Evolutionary conservation across 1,140 invertebrate species (phyloP), one percentile per base, ranked within the genome.

Genomic region (Gonioctena quinquepunctata): DNA sequence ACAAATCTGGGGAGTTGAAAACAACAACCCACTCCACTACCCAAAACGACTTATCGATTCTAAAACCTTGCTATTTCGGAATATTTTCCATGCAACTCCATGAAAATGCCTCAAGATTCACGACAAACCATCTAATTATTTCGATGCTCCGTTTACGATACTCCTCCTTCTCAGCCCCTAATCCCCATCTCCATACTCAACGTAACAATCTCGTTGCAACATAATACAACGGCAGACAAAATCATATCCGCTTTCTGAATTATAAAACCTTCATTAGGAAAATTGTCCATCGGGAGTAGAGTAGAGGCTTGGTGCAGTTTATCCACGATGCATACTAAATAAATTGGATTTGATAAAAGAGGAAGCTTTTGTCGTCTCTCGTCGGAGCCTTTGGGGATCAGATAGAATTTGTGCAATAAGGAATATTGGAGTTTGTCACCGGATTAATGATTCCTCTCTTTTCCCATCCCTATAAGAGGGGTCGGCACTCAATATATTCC

Each of bases 251-350:
- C 52, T 54, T 18, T 54, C 52, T 54, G 52, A 54, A 54, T 54
- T 54, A 54, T 54, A 54, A 54, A 54, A 54, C 52, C 52, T 54
- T 54, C 52, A 54, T 54, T 54, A 54, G 52, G 52, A 54, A 54
- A 54, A 54, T 54, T 54, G 52, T 54, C 52, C 52, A 23, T 54
- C 52, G 52, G 52, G 52, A 18, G 52, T 21, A 18, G 52, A 18
- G 52, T 21, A 42, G 33, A 42, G 33, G 33, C 33, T 42, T 42
- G 33, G 33, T 42, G 33, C 33, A 42, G 33, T 42, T 42, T n/a
- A 42, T n/a, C 11, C 52, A 23, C 52, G 52, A 54, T 54, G 52
- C 52, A 54, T 54, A 54, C 52, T 23, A 54, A 54, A 54, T 54
- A 54, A 54, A 54, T 54, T 54, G 52, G 52, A 54, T 54, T 54